Base-by-base conservation (phyloP, 2,888 invertebrate species). In the Venusia cambrica region DNA sequence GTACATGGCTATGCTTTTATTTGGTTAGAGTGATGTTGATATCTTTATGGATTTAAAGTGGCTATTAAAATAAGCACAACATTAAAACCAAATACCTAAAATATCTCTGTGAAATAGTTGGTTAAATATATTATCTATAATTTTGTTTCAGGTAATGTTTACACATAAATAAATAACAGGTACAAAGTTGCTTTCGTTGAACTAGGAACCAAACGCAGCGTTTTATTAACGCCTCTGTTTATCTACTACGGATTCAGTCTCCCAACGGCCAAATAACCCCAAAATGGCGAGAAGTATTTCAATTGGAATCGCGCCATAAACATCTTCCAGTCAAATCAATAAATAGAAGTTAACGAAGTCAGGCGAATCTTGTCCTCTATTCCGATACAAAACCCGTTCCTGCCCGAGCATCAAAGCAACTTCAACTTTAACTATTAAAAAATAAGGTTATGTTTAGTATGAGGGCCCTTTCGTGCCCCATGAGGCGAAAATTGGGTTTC, bases 281-380 rank as follows among this genome's bases (percentile, higher is more conserved):
- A 16, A 16, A 35, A 36, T 18, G 38, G 45, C 34, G 39, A 27
- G 39, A 49, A 48, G 45, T 48, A 48, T 45, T 43, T 51, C 48
- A 51, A 45, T 45, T 44, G 35, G 39, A 41, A 40, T 47, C 41
- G 44, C 45, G 27, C 48, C 45, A 44, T 48, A 48, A 48, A 48
- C 48, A 48, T 51, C 39, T 44, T 40, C 38, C 35, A 48, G 36
- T 39, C 30, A 48, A 51, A 51, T 51, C 50, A 51, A 51, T 51
- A 51, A 51, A 51, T 48, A 51, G 43, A 48, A 48, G 35, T 51
- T 45, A 51, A 51, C 48, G 34, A 51, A 51, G 45, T 48, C 50
- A 45, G 30, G 38, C 30, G 43, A 48, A 51, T 51, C 44, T 44
- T 44, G 44, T 51, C 48, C 45, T 45, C 44, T 39, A 41, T 41